Evolutionary conservation across 2,888 invertebrate genomes (phyloP), one percentile per base, ranked within the genome.

Genomic region (Xanthorhoe designata): DNA sequence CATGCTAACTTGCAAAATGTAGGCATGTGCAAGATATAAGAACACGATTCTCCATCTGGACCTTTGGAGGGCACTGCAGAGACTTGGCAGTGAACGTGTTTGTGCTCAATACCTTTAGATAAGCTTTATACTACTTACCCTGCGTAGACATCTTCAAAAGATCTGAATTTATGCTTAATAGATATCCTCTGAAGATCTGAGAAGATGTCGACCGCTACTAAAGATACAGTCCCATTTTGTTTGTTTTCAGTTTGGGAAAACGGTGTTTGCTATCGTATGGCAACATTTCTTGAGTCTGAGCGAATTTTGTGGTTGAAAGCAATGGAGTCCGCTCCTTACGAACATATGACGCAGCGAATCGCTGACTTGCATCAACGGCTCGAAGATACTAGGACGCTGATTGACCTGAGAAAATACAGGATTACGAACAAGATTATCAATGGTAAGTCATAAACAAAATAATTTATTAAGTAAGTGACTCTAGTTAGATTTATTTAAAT

Each of bases 221-320:
- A 5, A 10, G 15, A n/a, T 45, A 5, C 6, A 45, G 45, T 45
- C n/a, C n/a, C 15, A 9, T 35, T 45, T 15, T 2, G n/a, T 53
- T 29, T 52, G 15, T 80, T 81, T 72, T 19, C 84, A 97, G 98
- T 96, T 64, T 98, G 97, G 92, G 96, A 97, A 74, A 97, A 97
- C 75, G 98, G 97, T 15, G 90, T 96, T 17, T 95, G 96, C 73
- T 97, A 97, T 88, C 96, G 96, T 71, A 94, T 99, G 81, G 97
- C 97, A 5, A 96, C 98, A 6, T 94, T 95, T 65, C 95, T 97
- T 19, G 96, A 97, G 79, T 94, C 95, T 9, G 98, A 98, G 78
- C 94, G 98, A 19, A 96, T 96, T 71, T 94, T 96, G 53, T 99
- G 99, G 98, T 86, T 98, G 76, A 96, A 97, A 83, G 96, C 96